A percentile compares a stretch with the other conserved stretches of the same genome.
Conservation (phyloP, 2,888 invertebrate species). For the Cataglyphis albicans region DNA sequence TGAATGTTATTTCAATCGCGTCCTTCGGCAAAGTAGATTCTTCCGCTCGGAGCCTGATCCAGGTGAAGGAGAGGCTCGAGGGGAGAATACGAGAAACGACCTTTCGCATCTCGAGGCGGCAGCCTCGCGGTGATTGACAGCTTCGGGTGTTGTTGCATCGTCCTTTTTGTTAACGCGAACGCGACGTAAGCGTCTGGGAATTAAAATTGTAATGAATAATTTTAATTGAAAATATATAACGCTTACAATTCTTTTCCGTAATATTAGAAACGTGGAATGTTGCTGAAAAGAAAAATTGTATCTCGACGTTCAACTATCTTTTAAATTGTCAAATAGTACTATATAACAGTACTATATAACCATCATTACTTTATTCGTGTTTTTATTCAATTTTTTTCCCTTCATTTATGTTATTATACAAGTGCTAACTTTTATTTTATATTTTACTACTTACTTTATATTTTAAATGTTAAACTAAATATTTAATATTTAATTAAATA, state of each 20-base stretch:
- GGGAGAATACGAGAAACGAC: constrained; percentile 48
- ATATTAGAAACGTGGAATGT: neutral
- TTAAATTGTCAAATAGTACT: neutral
- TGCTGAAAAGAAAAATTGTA: neutral
- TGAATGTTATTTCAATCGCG: constrained; percentile 75
- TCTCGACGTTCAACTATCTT: too few relatives aligned
- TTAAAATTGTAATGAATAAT: constrained; percentile 8
- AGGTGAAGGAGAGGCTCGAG: constrained; percentile 27
- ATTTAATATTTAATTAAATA: too few relatives aligned
- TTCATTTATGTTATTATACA: too few relatives aligned
- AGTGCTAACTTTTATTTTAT: too few relatives aligned
- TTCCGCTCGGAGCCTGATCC: constrained; percentile 11
- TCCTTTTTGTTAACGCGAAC: neutral
- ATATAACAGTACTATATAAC: too few relatives aligned
- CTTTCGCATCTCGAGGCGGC: constrained; percentile 43
- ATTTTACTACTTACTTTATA: too few relatives aligned
- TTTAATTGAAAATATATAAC: neutral
- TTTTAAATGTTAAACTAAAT: too few relatives aligned
- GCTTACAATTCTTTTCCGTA: neutral
- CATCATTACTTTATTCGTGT: too few relatives aligned
- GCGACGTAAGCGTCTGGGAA: constrained; percentile 19
- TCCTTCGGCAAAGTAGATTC: constrained; percentile 20
- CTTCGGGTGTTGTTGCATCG: constrained; percentile 3
- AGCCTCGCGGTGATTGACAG: constrained; percentile 37
- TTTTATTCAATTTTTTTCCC: too few relatives aligned